Evolutionary conservation across 2,888 invertebrate species (phyloP), one percentile per base, ranked within the genome.

Genomic region (Coremacera marginata): DNA sequence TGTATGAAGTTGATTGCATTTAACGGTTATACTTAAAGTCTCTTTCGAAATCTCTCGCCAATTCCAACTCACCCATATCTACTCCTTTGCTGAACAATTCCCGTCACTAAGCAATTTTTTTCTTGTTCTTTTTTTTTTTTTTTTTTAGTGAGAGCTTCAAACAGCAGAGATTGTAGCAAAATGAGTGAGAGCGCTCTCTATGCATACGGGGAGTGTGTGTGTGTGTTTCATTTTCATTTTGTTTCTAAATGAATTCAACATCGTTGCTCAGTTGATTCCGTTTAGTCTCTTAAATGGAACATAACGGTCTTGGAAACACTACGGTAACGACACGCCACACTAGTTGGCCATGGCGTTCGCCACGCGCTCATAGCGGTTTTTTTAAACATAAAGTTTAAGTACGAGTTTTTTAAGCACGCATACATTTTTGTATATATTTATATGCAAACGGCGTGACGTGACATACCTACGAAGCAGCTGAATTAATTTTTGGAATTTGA

Each of bases 291-390:
- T 14, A 70, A 51, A 27, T 70, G 68, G 68, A 70, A 67, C 67
- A 67, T 67, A 72, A 27, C 72, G 62, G 44, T 72, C 49, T 31
- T 7, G 25, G 62, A 62, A 49, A 72, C 72, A 72, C 49, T 49
- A 72, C 72, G 62, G 72, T 72, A 9, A 72, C 62, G 62, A 62
- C 62, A 49, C 44, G 72, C 72, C 72, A 27, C 62, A 44, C 62
- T 44, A 60, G 62, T 72, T 72, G 72, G 72, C 72, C 72, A 60
- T 60, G 57, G 57, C 71, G 37, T 37, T 16, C 70, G 70, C 31
- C 52, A 70, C 70, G 70, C 52, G 70, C 55, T 55, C 52, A 27
- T 70, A 52, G 60, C 71, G 57, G 11, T 71, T 71, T 71, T 37
- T 27, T 27, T 44, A n/a, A 49, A 37, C 25, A 67, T 34, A 44